Conservation (phyloP, 2,888 invertebrate species). For the Vesta saturnalis region DNA sequence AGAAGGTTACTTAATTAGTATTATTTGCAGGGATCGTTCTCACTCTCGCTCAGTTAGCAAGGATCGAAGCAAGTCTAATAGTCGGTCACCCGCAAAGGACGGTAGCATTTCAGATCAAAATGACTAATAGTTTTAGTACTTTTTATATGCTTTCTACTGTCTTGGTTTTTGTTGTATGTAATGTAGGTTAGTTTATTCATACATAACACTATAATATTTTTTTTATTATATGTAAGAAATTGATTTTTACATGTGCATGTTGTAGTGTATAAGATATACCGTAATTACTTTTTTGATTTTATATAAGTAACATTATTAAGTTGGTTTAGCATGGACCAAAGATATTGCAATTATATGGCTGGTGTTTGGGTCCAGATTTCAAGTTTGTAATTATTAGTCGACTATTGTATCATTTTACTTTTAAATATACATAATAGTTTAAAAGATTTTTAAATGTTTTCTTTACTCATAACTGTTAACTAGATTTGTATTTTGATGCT, state of each 20-base stretch:
- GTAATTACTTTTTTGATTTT: slow-evolving; percentile 23
- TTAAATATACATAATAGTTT: too few species aligned
- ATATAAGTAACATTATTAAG: slow-evolving; percentile 29
- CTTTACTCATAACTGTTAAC: too few species aligned
- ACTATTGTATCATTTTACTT: background rate
- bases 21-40: slow-evolving; percentile 70
- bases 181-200: background rate
- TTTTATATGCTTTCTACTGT: too few species aligned
- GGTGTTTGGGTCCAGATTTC: slow-evolving; percentile 55
- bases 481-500: too few species aligned
- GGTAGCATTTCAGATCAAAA: slow-evolving; percentile 47
- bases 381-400: slow-evolving; percentile 41
- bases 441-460: too few species aligned
- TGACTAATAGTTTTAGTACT: slow-evolving; percentile 38
- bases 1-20: background rate
- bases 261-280: background rate
- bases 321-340: slow-evolving; percentile 51
- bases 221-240: slow-evolving; percentile 2
- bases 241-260: background rate
- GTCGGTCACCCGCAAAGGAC: slow-evolving; percentile 53
- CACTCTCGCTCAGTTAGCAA: slow-evolving; percentile 71
- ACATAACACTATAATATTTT: background rate
- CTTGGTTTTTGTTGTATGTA: background rate
- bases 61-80: slow-evolving; percentile 64
- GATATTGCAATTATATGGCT: slow-evolving; percentile 50